Evolutionary conservation across 2,888 invertebrate genomes (phyloP), one percentile per base, ranked within the genome.

Genomic region (Clanis bilineata): DNA sequence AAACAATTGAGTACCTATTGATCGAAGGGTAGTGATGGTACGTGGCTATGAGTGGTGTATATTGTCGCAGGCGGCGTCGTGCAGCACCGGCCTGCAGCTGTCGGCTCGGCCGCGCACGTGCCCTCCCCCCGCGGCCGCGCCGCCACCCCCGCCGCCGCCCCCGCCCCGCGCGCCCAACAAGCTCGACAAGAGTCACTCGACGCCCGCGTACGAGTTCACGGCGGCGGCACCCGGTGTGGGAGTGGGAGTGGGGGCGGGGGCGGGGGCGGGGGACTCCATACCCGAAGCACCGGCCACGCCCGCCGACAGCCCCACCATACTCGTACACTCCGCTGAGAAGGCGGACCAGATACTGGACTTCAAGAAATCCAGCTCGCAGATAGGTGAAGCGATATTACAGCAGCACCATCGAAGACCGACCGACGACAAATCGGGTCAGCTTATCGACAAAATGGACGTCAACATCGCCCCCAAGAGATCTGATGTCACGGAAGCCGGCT

Each of bases 131-230:
- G 89, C 70, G 61, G 64, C 59, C 23, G 64, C 18, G 12, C 54
- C 61, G n/a, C n/a, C n/a, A n/a, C 60, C 59, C 59, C 28, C 22
- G 63, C 55, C 15, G 12, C 15, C 10, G 22, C 45, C n/a, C 23
- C 62, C 63, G 38, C 45, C 39, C 60, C 66, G 66, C 10, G 18
- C 28, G 23, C 82, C 85, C 15, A 86, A 76, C 62, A 93, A 94
- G 65, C 86, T 96, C 57, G 96, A 97, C 86, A 96, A 97, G 86
- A 95, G 95, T 72, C 94, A 95, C 80, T 96, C 96, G 68, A 96
- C 96, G n/a, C 96, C 96, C 1, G 96, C 96, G 0, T 96, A 96
- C 83, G 96, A 96, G 83, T 91, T 93, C 54, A 93, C 86, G 60
- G 89, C 67, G 2, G 58, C 86, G 60, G 89, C 67, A 2, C 57